phyloP scores from a whole-genome alignment of 2,113 vertebrate genomes.

The Meriones unguiculatus region DNA sequence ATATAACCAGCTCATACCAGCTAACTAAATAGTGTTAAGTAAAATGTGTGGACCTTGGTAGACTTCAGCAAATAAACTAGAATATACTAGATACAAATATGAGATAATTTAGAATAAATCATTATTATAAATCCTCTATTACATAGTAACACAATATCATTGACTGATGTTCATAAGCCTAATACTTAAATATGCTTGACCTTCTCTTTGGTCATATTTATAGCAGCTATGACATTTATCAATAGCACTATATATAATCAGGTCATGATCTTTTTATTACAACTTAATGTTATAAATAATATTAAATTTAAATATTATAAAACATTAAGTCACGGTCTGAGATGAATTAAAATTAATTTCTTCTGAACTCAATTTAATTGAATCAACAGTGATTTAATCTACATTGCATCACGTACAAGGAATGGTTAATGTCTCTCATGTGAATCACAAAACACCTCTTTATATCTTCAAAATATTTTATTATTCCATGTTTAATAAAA shows the following conservation, averaged over 20 bases:
- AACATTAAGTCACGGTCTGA: background rate
- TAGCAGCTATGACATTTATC: background rate
- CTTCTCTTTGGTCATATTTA: background rate
- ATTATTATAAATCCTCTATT: accelerated
- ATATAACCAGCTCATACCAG: background rate
- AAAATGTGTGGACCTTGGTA: background rate
- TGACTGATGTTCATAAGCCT: background rate
- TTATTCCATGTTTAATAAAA: background rate
- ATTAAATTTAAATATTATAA: background rate
- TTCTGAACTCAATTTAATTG: background rate
- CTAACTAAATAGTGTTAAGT: background rate
- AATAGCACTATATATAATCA: background rate
- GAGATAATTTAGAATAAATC: background rate
- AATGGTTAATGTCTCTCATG: background rate
- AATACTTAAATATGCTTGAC: background rate
- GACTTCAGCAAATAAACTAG: background rate
- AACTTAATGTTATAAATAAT: background rate
- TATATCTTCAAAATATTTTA: background rate
- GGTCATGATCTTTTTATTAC: background rate
- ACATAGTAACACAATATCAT: background rate
- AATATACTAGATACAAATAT: accelerated
- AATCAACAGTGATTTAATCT: background rate
- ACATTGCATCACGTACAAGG: background rate
- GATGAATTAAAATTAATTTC: background rate
- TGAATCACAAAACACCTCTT: background rate